Base-by-base conservation (phyloP, 2,888 invertebrate species). In the Chrysolina americana region DNA sequence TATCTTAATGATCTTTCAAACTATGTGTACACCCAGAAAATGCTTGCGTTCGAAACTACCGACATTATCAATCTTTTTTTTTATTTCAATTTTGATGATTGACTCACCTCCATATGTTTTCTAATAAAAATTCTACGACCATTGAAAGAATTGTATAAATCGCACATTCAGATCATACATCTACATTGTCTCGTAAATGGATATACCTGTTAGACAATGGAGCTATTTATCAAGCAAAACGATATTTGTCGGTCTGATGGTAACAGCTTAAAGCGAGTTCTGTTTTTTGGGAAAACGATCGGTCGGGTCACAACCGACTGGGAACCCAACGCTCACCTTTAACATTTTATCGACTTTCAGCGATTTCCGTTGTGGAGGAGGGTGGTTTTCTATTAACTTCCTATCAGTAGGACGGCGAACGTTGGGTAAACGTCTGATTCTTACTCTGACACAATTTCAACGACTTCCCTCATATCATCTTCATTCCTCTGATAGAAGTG, bases 281-380 rank as follows among this genome's bases (percentile, higher is more conserved):
- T 66, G 56, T 59, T 73, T 72, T 72, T 65, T 36, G 56, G 50
- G 19, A 6, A 1, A 19, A 15, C 44, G 15, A 44, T 44, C 44
- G 44, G 13, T 44, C 10, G 50, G 50, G 50, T 50, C 50, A 10
- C 17, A 50, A 9, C 17, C 50, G 19, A 50, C 50, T 50, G 53
- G 53, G 63, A 69, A 69, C 77, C 76, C 68, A 66, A 72, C 44
- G 79, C 76, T 82, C 81, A 82, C 81, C 83, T 82, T 81, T 80
- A 81, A 81, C 50, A 78, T 81, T 81, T 81, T 82, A 83, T 83
- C 81, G 82, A 83, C 82, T 80, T 82, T 78, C 78, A 75, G 78
- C 80, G 81, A 81, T 81, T 81, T 81, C 81, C 81, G 80, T 75
- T 76, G 70, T 75, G 80, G 70, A 78, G 78, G 75, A 80, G 78